Base-by-base conservation (phyloP, 1,140 invertebrate genomes). In the Vanessa tameamea region DNA sequence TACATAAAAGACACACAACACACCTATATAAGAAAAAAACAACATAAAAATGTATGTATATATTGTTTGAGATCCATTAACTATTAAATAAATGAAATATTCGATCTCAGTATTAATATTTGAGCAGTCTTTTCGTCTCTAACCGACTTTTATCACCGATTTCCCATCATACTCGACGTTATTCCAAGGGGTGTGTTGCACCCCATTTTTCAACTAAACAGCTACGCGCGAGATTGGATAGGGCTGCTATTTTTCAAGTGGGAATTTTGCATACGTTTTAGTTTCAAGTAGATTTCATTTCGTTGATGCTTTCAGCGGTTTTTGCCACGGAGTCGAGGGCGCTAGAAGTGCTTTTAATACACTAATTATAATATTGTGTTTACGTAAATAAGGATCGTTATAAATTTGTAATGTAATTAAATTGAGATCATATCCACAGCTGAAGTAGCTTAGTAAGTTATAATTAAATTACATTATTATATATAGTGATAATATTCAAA, bases 251-350 rank as follows among this genome's bases (percentile, higher is more conserved):
- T 77, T 81, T 82, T 85, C 78, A 75, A 79, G 73, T 82, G 78
- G 64, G 75, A 82, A 86, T 83, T 85, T 83, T 81, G 81, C 82
- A 83, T 82, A 82, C 82, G 82, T 77, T 78, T 76, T 77, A 78
- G 80, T 79, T 79, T 79, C 70, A 57, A 79, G 75, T 79, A 79
- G 75, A 79, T 79, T 79, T 78, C 77, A 79, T 82, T 70, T 73
- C 72, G 71, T 72, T 76, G 67, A 76, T 76, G 77, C 67, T 78
- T 73, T 78, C 71, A 76, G 69, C 77, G 73, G 74, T 64, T 76
- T 75, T 72, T 14, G 6, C 1, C 57, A 61, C 20, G 20, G 57
- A 61, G 14, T 16, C 5, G 4, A 61, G 26, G 0, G 5, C 1
- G 15, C 14, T 11, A 15, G 57, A 61, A 0, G 5, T 37, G 57